Base-by-base conservation (phyloP, 2,113 vertebrate species). In the Rattus rattus region DNA sequence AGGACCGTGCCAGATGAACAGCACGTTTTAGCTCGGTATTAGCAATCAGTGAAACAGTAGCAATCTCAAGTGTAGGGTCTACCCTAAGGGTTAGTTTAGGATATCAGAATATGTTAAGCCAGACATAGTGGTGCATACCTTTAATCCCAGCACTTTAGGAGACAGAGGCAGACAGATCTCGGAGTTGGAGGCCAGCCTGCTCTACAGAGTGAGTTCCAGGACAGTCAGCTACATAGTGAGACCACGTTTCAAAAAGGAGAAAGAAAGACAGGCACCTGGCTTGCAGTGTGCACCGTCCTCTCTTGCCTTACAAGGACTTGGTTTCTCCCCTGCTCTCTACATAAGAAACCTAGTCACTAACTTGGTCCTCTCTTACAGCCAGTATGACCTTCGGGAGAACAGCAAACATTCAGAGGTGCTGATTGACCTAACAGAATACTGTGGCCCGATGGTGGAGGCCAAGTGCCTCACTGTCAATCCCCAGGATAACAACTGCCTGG, bases 401-500 rank as follows among this genome's bases (percentile, higher is more conserved):
- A 99, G 99, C 96, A 99, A 99, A 83, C 99, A 99, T 47, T 99
- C 99, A 0, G 99, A 99, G 93, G 99, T 99, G 36, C 98, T 99
- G 67, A 99, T 99, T 7, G 99, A 99, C 98, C 99, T 99, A 96
- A 99, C 99, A 0, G 99, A 99, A 97, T 99, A 99, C 97, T 99
- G 99, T 7, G 99, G 99, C 93, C 99, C 99, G 98, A 99, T 99
- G 96, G 99, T 99, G 59, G 99, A 99, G 97, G 99, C 99, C 97
- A 99, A 99, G 94, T 99, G 99, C 98, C 98, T 99, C 83, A 99
- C 99, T 0, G 99, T 99, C 89, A 99, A 99, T 96, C 99, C 99
- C 61, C 99, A 99, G 14, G 99, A 99, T 97, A 99, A 99, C 98
- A 99, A 99, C 97, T 99, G 99, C 97, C 97, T 99, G 96, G 99